A percentile compares a stretch with the other conserved stretches of the same genome.
Evolutionary conservation across 2,113 vertebrate species (phyloP).

Genomic region (Chloebia gouldiae): DNA sequence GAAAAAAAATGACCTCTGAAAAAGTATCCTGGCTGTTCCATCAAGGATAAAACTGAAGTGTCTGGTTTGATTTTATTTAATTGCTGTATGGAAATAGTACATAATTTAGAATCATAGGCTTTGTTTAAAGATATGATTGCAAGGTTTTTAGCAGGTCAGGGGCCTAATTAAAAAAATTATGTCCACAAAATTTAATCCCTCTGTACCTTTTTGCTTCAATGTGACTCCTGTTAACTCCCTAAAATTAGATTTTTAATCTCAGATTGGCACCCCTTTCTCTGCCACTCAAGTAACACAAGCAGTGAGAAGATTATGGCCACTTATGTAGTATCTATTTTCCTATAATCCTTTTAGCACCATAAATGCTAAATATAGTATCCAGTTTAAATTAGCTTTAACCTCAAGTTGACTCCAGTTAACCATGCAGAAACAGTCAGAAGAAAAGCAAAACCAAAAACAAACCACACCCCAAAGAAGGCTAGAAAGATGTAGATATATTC

Average conservation of each 20-base stretch:
- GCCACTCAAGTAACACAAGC: constrained; percentile 41
- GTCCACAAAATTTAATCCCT: constrained; percentile 11
- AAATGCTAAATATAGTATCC: constrained; percentile 38
- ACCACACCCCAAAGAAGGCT: neutral
- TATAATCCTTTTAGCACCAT: constrained; percentile 61
- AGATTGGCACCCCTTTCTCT: constrained; percentile 48
- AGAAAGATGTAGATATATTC: neutral
- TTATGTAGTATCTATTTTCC: constrained; percentile 60
- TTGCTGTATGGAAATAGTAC: neutral
- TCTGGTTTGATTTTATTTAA: constrained; percentile 1
- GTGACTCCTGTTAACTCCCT: constrained; percentile 43
- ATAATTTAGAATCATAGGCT: neutral
- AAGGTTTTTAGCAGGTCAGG: neutral
- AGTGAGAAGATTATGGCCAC: constrained; percentile 60
- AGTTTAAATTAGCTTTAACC: constrained; percentile 43
- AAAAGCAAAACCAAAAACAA: neutral
- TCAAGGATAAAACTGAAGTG: neutral
- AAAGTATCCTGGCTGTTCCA: neutral
- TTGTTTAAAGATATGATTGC: neutral
- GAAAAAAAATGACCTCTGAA: neutral
- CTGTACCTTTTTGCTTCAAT: constrained; percentile 27
- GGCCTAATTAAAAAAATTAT: constrained; percentile 1
- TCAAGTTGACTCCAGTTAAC: neutral
- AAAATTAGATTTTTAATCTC: constrained; percentile 68
- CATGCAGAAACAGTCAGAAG: neutral